phyloP scores from a whole-genome alignment of 2,113 vertebrate species.

The Mohoua ochrocephala region DNA sequence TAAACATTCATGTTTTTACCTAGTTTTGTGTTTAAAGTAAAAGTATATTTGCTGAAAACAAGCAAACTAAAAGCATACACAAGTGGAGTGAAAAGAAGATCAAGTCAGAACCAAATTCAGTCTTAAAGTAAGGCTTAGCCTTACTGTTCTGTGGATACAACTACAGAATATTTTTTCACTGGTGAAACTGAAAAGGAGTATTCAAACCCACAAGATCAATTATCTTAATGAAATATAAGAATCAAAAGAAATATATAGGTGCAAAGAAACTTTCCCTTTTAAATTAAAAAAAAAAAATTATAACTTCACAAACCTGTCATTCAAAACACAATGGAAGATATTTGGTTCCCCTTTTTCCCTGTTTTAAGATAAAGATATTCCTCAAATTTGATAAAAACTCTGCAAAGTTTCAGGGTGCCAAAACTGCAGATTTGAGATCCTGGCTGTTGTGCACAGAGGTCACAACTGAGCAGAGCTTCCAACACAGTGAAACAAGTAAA shows the following conservation, averaged over 20 bases:
- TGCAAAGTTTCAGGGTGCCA: not conserved
- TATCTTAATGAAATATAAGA: not conserved
- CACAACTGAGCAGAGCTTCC: not conserved
- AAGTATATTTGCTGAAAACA: not conserved
- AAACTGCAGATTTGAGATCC: not conserved
- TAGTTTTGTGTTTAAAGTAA: not conserved
- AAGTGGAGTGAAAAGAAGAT: not conserved
- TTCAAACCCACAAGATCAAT: not conserved
- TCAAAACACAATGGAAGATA: not conserved
- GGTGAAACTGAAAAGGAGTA: not conserved
- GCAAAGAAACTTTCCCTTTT: not conserved
- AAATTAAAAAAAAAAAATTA: fast-evolving
- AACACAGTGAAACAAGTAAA: not conserved
- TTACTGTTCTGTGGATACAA: no score
- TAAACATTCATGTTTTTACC: not conserved
- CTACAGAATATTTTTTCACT: not conserved
- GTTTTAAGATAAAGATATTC: not conserved
- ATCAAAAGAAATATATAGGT: not conserved
- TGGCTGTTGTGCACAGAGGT: no score
- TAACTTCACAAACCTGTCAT: not conserved
- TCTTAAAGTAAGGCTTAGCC: not conserved
- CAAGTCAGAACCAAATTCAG: not conserved
- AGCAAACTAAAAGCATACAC: not conserved
- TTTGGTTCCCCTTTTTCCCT: not conserved
- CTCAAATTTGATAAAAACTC: not conserved